These are phyloP conservation scores for Anas georgica DNA, from an alignment of 2,797 vertebrate genomes.

Conservation along the genomic window DNA sequence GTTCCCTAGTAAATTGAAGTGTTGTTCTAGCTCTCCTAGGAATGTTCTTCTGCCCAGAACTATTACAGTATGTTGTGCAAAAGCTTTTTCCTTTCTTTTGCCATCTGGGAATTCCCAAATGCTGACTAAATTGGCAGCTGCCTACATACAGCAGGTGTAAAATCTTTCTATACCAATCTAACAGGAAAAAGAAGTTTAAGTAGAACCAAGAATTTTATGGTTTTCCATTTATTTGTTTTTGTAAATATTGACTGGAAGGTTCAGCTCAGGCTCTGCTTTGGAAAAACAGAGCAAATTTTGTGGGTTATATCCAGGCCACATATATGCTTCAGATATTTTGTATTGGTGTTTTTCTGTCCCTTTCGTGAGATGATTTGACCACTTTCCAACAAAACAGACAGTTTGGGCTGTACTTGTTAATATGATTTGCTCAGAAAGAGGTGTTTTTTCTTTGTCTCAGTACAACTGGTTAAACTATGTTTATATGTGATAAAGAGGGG, in stretches of 20 bases:
- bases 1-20: background rate
- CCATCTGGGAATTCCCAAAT: slow-evolving; percentile 28
- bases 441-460: background rate
- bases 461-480: background rate
- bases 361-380: background rate
- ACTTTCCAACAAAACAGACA: background rate
- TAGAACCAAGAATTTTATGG: background rate
- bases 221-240: background rate
- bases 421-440: background rate
- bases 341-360: background rate
- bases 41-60: slow-evolving; percentile 1
- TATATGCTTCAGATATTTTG: background rate
- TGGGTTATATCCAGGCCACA: background rate
- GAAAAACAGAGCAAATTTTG: background rate
- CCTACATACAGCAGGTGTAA: background rate
- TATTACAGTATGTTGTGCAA: background rate
- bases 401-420: background rate
- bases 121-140: slow-evolving; percentile 1
- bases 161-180: background rate
- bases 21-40: background rate
- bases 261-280: background rate
- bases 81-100: slow-evolving; percentile 10
- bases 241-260: background rate
- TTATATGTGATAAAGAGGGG: background rate
- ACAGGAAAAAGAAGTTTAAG: background rate